Evolutionary conservation across 1,140 invertebrate genomes (phyloP), one percentile per base, ranked within the genome.

Genomic region (Drosophila baimaii): DNA sequence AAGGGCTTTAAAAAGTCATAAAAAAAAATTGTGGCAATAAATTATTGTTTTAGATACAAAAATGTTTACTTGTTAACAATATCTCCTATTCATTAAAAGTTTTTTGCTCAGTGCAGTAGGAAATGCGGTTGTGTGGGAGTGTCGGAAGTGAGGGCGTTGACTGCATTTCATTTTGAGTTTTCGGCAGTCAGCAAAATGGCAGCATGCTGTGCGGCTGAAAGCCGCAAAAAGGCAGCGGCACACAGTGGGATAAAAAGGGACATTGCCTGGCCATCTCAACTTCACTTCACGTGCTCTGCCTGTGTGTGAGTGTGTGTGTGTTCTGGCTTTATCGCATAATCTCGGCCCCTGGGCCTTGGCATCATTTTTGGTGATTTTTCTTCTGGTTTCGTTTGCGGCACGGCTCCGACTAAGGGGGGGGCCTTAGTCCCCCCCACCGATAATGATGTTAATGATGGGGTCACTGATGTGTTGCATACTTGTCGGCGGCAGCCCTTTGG

Each of bases 141-240:
- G 33, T 56, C 65, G 59, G 49, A 35, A 56, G 72, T 47, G 37
- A 55, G 55, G 77, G 72, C 54, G 41, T 83, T 56, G 74, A 68
- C 68, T 85, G 82, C 82, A 88, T 82, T 86, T 82, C 79, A 75
- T 85, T 77, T 80, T 65, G 72, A 71, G 47, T 71, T 86, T 70
- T 65, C 33, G 77, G 64, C 52, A 66, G 65, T 71, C 79, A 72
- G 70, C 76, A 79, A 88, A 86, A 86, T 79, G 83, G 79, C 66
- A 77, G 83, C 82, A 52, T 57, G 76, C 79, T 74, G 76, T 71
- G 80, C 65, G 78, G n/a, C 57, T 73, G 55, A 80, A 56, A 70
- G 55, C 68, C 47, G 51, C 74, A 70, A 51, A 46, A 41, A 46
- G 47, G 27, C 59, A 39, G 2, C 31, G 31, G 13, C 59, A 61